Base-by-base conservation (phyloP, 2,797 vertebrate species). In the Rhinogobio ventralis region DNA sequence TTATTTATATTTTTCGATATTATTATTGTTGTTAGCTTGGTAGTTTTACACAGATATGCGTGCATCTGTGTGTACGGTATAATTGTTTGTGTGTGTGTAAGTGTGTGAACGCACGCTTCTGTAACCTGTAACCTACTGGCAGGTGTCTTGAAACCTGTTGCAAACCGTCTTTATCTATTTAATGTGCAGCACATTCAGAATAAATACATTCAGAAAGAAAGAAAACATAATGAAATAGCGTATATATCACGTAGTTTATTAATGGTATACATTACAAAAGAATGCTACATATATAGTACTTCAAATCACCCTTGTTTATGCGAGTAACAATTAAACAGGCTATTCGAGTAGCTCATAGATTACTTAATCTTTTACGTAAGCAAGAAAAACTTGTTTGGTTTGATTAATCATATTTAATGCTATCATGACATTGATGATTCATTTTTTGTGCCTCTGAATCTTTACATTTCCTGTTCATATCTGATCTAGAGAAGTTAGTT, bases 61-160 rank as follows among this genome's bases (percentile, higher is more conserved):
- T 74, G 46, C 14, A 55, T 49, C n/a, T 57, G 53, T 84, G n/a
- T 49, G 28, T 77, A 42, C 11, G 74, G 76, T 81, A 51, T 77
- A 19, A 82, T 75, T 45, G 49, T 66, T 79, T 39, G 51, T 57
- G 68, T 79, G 74, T 82, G 60, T 81, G 75, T 71, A 19, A 69
- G 73, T 78, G 17, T 25, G 64, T 42, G 75, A 75, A 60, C 57
- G 14, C 64, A 83, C 11, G 62, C 55, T 86, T 81, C 74, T 85
- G 39, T 82, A 80, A 89, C 71, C 69, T 81, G 23, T 72, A 53
- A 25, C 79, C 66, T 55, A 64, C 73, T 87, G 79, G 15, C 83
- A 86, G 39, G 84, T 86, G 78, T 72, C 71, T 88, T 85, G 49
- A 74, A 86, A 86, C 39, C 79, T 86, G 89, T 82, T 80, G 73